Evolutionary conservation across 2,797 vertebrate species (phyloP).

Genomic region (Oreochromis mossambicus): DNA sequence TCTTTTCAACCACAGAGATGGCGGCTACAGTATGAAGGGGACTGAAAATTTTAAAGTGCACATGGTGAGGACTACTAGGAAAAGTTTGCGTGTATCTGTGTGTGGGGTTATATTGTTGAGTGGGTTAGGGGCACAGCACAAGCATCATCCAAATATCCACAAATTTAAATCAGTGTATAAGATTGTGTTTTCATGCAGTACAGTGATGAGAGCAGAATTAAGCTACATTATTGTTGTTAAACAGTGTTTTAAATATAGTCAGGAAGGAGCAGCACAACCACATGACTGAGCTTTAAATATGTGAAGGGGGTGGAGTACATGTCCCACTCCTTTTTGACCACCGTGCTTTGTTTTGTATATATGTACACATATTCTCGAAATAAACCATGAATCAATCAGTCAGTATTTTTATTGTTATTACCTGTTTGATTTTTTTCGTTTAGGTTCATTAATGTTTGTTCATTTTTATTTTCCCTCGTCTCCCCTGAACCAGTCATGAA

Average conservation of each 20-base stretch:
- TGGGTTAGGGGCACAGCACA: not conserved
- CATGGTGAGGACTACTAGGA: not conserved
- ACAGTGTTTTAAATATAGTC: not conserved
- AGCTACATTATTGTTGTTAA: not conserved
- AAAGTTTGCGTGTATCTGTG: not conserved
- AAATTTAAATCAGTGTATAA: not conserved
- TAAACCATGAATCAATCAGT: not conserved
- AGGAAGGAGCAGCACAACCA: not conserved
- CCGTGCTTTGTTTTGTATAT: not conserved
- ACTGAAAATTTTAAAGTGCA: not conserved
- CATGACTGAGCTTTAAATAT: not conserved
- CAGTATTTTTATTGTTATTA: not conserved
- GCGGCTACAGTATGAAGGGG: not conserved
- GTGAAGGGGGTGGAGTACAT: not conserved
- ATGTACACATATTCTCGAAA: not conserved
- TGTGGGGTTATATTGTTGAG: not conserved
- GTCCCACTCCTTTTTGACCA: not conserved
- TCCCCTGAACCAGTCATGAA: not conserved
- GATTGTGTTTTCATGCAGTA: not conserved
- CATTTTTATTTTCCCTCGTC: not conserved
- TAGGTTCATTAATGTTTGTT: not conserved
- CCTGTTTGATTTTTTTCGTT: not conserved
- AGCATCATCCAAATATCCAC: not conserved
- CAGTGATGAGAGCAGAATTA: not conserved
- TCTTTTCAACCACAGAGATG: not conserved